These are phyloP conservation scores for Machimus rusticus DNA, from an alignment of 2,888 invertebrate species.

Conservation along the genomic window DNA sequence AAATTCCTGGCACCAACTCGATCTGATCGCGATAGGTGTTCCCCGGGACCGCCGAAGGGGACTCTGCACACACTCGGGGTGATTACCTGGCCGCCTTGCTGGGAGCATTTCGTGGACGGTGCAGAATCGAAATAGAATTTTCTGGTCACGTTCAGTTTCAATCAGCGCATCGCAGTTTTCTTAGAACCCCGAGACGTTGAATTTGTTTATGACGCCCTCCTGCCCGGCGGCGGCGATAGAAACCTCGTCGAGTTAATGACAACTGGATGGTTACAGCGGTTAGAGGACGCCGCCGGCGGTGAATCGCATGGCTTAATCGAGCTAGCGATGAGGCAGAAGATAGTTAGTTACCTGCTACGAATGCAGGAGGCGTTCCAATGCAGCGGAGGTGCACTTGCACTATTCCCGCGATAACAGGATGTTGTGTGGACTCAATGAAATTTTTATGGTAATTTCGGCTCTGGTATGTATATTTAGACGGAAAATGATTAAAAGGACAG, in stretches of 20 bases:
- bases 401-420: background rate
- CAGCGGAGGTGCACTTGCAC: background rate
- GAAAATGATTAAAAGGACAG: background rate
- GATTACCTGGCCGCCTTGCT: background rate
- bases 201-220: conserved; percentile 27
- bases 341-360: background rate
- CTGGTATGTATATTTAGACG: background rate
- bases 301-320: conserved; percentile 10
- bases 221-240: background rate
- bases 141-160: conserved; percentile 61
- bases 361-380: background rate
- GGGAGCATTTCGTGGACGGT: background rate
- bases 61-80: background rate
- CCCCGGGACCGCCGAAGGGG: background rate
- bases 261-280: background rate
- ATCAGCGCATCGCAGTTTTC: conserved; percentile 53
- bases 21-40: background rate
- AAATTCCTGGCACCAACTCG: background rate
- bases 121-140: conserved; percentile 52
- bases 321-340: background rate
- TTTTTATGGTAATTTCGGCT: conserved; percentile 16
- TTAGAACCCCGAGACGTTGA: conserved; percentile 1
- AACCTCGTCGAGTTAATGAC: background rate
- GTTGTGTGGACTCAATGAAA: conserved; percentile 7
- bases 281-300: background rate